Conservation (phyloP, 2,113 vertebrate genomes). For the Heloderma charlesbogerti region DNA sequence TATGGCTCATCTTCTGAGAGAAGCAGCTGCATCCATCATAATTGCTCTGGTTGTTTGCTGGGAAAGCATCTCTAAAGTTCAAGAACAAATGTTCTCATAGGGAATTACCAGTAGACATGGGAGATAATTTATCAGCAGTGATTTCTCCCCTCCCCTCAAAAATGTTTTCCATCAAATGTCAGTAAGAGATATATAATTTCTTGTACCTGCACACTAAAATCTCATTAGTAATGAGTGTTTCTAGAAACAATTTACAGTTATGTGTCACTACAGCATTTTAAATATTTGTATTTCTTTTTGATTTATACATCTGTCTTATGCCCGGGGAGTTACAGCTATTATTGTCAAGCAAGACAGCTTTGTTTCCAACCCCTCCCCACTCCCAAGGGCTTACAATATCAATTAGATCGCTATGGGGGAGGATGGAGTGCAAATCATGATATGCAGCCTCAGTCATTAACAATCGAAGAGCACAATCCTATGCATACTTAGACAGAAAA, state of each 20-base stretch:
- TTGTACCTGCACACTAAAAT: slow-evolving; percentile 4
- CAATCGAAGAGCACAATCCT: neutral
- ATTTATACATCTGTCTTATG: neutral
- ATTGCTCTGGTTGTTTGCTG: slow-evolving; percentile 25
- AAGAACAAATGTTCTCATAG: slow-evolving; percentile 30
- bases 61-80: slow-evolving; percentile 34
- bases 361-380: neutral
- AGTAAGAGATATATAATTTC: neutral
- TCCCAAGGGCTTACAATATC: neutral
- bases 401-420: neutral
- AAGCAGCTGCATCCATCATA: slow-evolving; percentile 35
- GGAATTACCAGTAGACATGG: slow-evolving; percentile 5
- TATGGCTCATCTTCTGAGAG: slow-evolving; percentile 39
- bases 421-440: neutral
- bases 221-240: slow-evolving; percentile 7
- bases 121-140: neutral
- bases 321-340: neutral
- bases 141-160: no score
- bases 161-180: neutral
- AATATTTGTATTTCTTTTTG: slow-evolving; percentile 27
- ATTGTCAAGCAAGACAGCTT: neutral
- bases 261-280: neutral
- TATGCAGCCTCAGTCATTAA: neutral
- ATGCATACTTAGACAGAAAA: no score
- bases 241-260: neutral